Base-by-base conservation (phyloP, 2,797 vertebrate genomes). In the Hypotaenidia okinawae region DNA sequence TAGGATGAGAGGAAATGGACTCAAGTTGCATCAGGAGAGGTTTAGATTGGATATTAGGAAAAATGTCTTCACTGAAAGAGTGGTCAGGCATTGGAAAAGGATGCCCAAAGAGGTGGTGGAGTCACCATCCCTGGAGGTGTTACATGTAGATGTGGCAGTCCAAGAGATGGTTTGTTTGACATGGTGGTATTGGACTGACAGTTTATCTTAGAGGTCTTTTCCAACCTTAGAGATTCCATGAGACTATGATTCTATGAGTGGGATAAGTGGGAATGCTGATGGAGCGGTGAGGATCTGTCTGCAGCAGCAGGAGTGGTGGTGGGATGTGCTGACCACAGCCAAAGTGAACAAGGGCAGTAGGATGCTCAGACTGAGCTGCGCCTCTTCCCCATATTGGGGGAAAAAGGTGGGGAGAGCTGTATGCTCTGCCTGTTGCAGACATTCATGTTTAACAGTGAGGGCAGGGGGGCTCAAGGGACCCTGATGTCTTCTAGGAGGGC, bases 321-420 rank as follows among this genome's bases (percentile, higher is more conserved):
- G 6, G 57, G 51, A 35, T 69, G 41, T 59, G 33, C 66, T 23
- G 63, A 13, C 33, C 54, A 16, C 13, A 58, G 63, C 54, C 43
- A 33, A 58, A 55, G 33, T 0, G 0, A 73, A 45, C 28, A 18
- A 62, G 32, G 22, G 18, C 0, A 0, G 27, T 27, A 28, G 70
- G 52, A 22, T 70, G 35, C 66, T 74, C 25, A 22, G 61, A 19
- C 6, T 0, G 2, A 81, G 41, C 63, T 63, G 49, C 0, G 5
- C 8, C 27, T 74, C 30, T 21, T 84, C 61, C 27, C 41, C 9
- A 12, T 35, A 45, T 41, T 0, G 0, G 43, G 27, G 19, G 35
- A n/a, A 35, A 64, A 64, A 6, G 28, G 16, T 54, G n/a, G 47
- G 33, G 74, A 69, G 69, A 77, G 27, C 45, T 43, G 55, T 27